phyloP scores from a whole-genome alignment of 2,797 vertebrate species.

The Percopsis omiscomaycus region DNA sequence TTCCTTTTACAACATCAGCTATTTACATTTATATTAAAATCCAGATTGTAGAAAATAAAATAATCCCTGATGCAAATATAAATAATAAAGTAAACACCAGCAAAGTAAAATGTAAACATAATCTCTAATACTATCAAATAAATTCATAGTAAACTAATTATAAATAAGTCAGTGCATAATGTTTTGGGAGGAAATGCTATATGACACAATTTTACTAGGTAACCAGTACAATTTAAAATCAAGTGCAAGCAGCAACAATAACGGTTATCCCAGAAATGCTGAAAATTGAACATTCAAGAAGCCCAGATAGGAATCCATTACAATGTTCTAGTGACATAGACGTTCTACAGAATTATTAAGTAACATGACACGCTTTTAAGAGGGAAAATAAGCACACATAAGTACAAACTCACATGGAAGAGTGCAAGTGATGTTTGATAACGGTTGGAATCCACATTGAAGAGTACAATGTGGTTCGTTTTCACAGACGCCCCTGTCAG shows the following conservation, averaged over 20 bases:
- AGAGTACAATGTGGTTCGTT: not conserved
- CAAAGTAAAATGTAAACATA: constrained; percentile 47
- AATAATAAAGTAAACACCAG: constrained; percentile 41
- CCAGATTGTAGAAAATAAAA: constrained; percentile 66
- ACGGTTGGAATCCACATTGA: constrained; percentile 15
- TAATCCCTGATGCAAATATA: constrained; percentile 54
- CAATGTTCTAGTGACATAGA: constrained; percentile 14
- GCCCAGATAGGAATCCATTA: constrained; percentile 45
- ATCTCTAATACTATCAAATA: constrained; percentile 27
- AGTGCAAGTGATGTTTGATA: constrained; percentile 17
- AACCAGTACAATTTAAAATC: constrained; percentile 32
- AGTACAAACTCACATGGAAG: constrained; percentile 30
- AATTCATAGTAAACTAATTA: constrained; percentile 44
- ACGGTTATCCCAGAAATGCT: constrained; percentile 8
- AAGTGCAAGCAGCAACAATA: constrained; percentile 53
- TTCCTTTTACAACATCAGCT: constrained; percentile 72
- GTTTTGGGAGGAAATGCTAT: constrained; percentile 28
- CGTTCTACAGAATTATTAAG: constrained; percentile 23
- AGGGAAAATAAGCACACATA: constrained; percentile 25
- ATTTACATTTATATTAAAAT: constrained; percentile 72
- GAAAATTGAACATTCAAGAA: constrained; percentile 31
- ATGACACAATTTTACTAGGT: constrained; percentile 36
- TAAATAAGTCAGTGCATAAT: constrained; percentile 64
- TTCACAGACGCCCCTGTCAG: constrained; percentile 26
- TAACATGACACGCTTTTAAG: constrained; percentile 33